These are phyloP conservation scores for Timema cristinae DNA, from an alignment of 2,888 invertebrate species.

Conservation along the genomic window DNA sequence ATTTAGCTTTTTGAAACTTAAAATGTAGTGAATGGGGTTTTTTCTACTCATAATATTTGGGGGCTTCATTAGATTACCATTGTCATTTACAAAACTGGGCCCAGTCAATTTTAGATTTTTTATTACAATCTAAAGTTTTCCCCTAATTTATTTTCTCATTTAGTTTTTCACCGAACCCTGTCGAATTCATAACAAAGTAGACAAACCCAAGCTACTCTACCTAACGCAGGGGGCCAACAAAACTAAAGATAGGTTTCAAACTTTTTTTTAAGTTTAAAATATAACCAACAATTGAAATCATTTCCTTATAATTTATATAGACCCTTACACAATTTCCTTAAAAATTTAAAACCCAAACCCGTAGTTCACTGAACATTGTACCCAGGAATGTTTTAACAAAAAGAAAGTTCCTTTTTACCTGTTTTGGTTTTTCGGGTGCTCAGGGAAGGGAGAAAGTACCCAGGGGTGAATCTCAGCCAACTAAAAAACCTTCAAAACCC, in stretches of 20 bases:
- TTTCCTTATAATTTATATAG: not conserved
- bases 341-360: conserved; percentile 53
- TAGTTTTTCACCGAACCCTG: not conserved
- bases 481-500: conserved; percentile 71
- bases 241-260: no score
- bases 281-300: no score
- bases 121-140: no score
- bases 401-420: conserved; percentile 55
- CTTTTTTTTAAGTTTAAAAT: not conserved
- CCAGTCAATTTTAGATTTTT: no score
- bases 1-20: no score
- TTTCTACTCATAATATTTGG: no score
- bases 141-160: no score
- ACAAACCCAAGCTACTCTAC: no score
- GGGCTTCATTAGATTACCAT: no score
- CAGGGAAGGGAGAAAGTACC: conserved; percentile 83
- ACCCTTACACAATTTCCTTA: conserved; percentile 3
- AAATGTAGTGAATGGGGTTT: no score
- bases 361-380: conserved; percentile 78
- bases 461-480: conserved; percentile 87
- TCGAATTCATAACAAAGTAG: not conserved
- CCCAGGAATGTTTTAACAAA: conserved; percentile 73
- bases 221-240: no score
- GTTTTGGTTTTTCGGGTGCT: conserved; percentile 69
- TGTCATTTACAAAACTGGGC: no score